Evolutionary conservation across 2,888 invertebrate species (phyloP).

Genomic region (Gastrophysa polygoni): DNA sequence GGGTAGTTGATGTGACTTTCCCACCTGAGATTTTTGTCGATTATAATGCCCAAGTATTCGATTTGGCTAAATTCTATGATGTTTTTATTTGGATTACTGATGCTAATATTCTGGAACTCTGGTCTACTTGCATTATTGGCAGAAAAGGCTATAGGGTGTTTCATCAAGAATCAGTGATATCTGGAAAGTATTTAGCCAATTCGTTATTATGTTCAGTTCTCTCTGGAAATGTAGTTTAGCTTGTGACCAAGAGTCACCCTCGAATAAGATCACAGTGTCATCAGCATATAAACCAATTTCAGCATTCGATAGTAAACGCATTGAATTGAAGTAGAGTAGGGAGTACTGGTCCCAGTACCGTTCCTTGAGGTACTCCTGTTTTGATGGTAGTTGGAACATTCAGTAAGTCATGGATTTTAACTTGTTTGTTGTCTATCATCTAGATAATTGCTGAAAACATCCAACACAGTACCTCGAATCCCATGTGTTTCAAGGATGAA

Average conservation of each 20-base stretch:
- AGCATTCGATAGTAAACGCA: background rate
- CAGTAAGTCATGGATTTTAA: background rate
- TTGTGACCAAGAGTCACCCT: background rate
- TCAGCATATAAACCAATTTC: background rate
- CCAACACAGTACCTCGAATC: background rate
- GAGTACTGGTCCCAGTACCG: too few relatives aligned
- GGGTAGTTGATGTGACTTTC: too few relatives aligned
- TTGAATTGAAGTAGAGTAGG: background rate
- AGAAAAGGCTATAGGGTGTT: too few relatives aligned
- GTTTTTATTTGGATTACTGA: too few relatives aligned
- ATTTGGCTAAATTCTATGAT: too few relatives aligned
- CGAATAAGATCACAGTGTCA: too few relatives aligned
- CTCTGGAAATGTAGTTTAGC: background rate
- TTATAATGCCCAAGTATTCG: too few relatives aligned
- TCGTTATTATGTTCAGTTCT: slow-evolving; percentile 1
- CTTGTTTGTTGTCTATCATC: background rate
- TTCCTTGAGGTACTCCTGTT: slow-evolving; percentile 1
- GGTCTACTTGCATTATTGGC: too few relatives aligned
- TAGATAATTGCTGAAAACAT: background rate
- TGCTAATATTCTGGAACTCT: too few relatives aligned
- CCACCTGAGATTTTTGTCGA: too few relatives aligned
- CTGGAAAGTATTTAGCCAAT: background rate
- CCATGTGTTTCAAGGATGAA: background rate
- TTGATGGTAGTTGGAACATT: background rate
- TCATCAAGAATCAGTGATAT: background rate